Evolutionary conservation across 2,888 invertebrate genomes (phyloP).

Genomic region (Microplitis deprimator): DNA sequence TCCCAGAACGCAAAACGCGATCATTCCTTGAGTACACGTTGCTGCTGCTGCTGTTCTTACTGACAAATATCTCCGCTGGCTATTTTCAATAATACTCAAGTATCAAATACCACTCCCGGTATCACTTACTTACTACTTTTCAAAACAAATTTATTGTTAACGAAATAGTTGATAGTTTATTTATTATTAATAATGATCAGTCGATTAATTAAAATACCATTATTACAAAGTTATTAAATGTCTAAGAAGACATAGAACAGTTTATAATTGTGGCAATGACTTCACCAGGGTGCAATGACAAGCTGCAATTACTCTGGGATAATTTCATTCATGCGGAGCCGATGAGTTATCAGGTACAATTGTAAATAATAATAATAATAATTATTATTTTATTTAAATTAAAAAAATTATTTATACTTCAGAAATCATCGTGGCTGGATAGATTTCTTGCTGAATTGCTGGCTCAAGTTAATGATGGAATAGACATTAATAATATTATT

Average conservation of each 20-base stretch:
- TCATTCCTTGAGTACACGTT: neutral
- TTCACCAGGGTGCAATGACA: slow-evolving; percentile 56
- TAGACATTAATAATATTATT: slow-evolving; percentile 74
- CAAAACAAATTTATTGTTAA: neutral
- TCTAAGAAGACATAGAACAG: neutral
- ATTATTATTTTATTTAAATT: slow-evolving; percentile 5
- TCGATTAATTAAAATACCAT: neutral
- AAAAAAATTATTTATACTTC: slow-evolving; percentile 55
- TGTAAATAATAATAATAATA: slow-evolving; percentile 8
- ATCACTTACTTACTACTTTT: too few relatives aligned
- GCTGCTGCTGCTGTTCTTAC: neutral
- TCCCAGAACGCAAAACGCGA: neutral
- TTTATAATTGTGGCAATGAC: slow-evolving; percentile 54
- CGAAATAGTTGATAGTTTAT: neutral
- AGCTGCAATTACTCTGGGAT: slow-evolving; percentile 75
- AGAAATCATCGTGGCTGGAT: slow-evolving; percentile 80
- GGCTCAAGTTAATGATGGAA: slow-evolving; percentile 75
- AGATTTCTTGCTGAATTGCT: slow-evolving; percentile 78
- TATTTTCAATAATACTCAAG: neutral
- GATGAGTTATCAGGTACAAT: slow-evolving; percentile 76
- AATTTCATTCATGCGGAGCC: slow-evolving; percentile 77
- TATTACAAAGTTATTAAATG: neutral
- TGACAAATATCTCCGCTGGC: neutral
- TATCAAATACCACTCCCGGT: neutral
- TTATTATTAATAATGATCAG: neutral